A percentile compares a stretch with the other conserved stretches of the same genome.
phyloP scores from a whole-genome alignment of 1,140 invertebrate species.

The Scaptomyza pallida region DNA sequence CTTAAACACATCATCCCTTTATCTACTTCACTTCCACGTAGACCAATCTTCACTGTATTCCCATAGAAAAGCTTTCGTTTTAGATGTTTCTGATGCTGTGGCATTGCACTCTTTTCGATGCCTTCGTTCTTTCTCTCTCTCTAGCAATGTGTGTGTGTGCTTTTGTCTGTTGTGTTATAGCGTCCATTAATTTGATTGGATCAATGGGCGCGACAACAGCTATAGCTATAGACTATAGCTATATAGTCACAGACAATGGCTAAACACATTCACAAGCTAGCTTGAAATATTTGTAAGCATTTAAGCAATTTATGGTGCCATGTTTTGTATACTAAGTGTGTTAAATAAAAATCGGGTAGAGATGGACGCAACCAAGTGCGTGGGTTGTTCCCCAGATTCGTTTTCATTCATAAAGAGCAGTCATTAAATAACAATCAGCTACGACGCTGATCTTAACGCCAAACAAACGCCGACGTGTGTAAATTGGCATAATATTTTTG shows the following conservation, averaged over 20 bases:
- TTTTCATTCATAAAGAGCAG: slow-evolving; percentile 74
- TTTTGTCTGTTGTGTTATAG: slow-evolving; percentile 63
- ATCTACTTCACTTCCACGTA: background rate
- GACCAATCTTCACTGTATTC: slow-evolving; percentile 42
- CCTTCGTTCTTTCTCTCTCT: slow-evolving; percentile 14
- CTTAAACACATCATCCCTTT: no score
- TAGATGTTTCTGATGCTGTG: slow-evolving; percentile 3
- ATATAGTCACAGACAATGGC: slow-evolving; percentile 24
- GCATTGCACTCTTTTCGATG: slow-evolving; percentile 8
- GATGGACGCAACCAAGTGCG: slow-evolving; percentile 19
- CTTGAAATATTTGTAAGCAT: slow-evolving; percentile 80
- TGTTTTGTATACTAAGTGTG: slow-evolving; percentile 48
- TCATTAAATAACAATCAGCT: slow-evolving; percentile 81
- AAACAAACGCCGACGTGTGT: slow-evolving; percentile 79
- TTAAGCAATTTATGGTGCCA: slow-evolving; percentile 70
- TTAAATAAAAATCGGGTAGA: slow-evolving; percentile 5
- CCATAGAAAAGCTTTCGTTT: slow-evolving; percentile 64
- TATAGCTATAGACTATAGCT: slow-evolving; percentile 33
- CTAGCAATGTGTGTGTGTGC: slow-evolving; percentile 26
- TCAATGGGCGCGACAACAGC: slow-evolving; percentile 73
- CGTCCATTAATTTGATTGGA: slow-evolving; percentile 76
- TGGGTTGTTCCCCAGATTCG: slow-evolving; percentile 46
- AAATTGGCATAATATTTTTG: slow-evolving; percentile 63
- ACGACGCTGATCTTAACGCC: slow-evolving; percentile 68
- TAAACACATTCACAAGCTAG: slow-evolving; percentile 15